phyloP scores from a whole-genome alignment of 2,888 invertebrate genomes.

The Caenorhabditis sinica region DNA sequence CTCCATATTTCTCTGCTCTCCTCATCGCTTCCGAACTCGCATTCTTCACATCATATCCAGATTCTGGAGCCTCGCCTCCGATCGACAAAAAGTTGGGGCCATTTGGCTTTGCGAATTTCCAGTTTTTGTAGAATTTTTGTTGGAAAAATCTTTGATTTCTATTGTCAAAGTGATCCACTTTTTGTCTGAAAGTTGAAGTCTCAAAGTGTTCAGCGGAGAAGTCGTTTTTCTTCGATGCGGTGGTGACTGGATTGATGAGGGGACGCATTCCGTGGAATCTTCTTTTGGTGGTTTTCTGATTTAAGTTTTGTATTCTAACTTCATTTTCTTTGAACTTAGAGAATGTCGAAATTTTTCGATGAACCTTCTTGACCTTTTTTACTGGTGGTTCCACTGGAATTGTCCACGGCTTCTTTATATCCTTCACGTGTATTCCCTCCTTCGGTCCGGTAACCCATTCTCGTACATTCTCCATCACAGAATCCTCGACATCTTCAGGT shows the following conservation, averaged over 20 bases:
- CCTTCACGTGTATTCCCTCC: neutral
- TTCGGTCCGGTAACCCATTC: constrained; percentile 68
- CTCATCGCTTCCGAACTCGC: constrained; percentile 41
- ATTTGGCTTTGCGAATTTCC: constrained; percentile 88
- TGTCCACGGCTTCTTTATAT: neutral
- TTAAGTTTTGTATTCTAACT: no score
- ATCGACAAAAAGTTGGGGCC: constrained; percentile 95
- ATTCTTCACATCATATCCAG: constrained; percentile 42
- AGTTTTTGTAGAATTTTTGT: constrained; percentile 91
- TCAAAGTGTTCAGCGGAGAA: neutral
- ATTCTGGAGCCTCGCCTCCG: constrained; percentile 89
- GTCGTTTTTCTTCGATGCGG: no score
- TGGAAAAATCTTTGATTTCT: constrained; percentile 62
- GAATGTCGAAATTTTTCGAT: no score
- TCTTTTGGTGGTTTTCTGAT: no score
- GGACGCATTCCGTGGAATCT: no score
- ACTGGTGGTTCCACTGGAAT: neutral
- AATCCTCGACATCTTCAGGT: constrained; percentile 40
- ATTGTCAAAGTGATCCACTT: constrained; percentile 70
- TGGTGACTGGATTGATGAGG: no score
- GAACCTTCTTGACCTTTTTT: no score
- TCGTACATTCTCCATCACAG: constrained; percentile 65
- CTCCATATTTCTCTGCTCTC: constrained; percentile 85
- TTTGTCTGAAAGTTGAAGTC: constrained; percentile 46
- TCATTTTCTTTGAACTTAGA: no score